Evolutionary conservation across 2,797 vertebrate species (phyloP).

Genomic region (Enteromius afrohamiltoni): DNA sequence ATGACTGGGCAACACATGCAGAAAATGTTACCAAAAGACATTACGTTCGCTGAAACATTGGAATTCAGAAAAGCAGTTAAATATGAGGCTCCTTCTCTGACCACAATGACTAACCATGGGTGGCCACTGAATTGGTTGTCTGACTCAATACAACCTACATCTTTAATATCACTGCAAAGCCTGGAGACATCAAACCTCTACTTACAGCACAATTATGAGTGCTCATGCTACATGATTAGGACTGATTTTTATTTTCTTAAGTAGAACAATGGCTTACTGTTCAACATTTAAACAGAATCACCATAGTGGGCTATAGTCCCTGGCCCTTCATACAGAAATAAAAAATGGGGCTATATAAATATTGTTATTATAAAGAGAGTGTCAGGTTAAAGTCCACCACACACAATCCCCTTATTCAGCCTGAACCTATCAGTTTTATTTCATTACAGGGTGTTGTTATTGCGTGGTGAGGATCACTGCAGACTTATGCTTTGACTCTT

Average conservation of each 20-base stretch:
- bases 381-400: conserved; percentile 70
- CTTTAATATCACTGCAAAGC: conserved; percentile 50
- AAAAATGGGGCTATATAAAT: conserved; percentile 69
- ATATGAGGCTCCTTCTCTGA: conserved; percentile 45
- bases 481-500: conserved; percentile 41
- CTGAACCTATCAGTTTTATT: conserved; percentile 69
- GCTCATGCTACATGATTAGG: conserved; percentile 46
- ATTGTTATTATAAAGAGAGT: conserved; percentile 69
- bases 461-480: conserved; percentile 71
- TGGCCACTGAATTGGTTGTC: conserved; percentile 47
- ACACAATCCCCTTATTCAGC: conserved; percentile 67
- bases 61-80: conserved; percentile 27
- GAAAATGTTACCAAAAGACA: conserved; percentile 44
- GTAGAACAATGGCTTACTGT: conserved; percentile 57
- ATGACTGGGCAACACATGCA: conserved; percentile 48
- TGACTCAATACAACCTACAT: conserved; percentile 44
- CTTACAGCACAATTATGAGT: conserved; percentile 56
- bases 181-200: conserved; percentile 47
- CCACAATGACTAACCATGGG: conserved; percentile 57
- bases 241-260: conserved; percentile 45
- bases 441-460: conserved; percentile 73
- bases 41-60: conserved; percentile 45
- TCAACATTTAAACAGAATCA: conserved; percentile 54
- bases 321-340: conserved; percentile 59
- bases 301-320: conserved; percentile 49